Evolutionary conservation across 2,888 invertebrate genomes (phyloP).

Genomic region (Galerucella pusilla): DNA sequence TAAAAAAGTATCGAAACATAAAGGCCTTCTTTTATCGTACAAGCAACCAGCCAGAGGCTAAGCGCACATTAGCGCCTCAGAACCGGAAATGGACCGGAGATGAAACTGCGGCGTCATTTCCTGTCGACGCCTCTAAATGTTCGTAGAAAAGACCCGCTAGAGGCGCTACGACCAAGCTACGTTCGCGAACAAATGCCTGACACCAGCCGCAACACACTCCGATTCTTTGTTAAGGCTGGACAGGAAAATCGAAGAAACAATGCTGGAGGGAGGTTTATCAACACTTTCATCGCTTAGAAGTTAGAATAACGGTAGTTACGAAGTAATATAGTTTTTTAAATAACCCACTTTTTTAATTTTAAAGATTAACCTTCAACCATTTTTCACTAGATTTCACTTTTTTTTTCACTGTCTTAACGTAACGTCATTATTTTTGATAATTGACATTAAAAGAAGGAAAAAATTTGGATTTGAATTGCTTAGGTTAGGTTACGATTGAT

Average conservation of each 20-base stretch:
- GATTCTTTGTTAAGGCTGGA: constrained; percentile 43
- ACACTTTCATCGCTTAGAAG: constrained; percentile 13
- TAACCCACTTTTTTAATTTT: not conserved
- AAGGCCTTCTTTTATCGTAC: constrained; percentile 22
- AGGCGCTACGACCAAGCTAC: constrained; percentile 43
- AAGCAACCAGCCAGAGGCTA: constrained; percentile 50
- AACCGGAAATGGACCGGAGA: constrained; percentile 68
- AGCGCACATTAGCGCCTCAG: constrained; percentile 63
- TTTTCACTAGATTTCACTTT: too few relatives aligned
- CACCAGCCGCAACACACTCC: constrained; percentile 29
- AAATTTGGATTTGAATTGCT: too few relatives aligned
- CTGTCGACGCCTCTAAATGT: constrained; percentile 57
- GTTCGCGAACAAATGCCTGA: constrained; percentile 32
- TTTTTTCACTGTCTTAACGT: too few relatives aligned
- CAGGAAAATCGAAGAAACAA: constrained; percentile 45
- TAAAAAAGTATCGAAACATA: constrained; percentile 27
- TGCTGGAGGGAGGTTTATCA: constrained; percentile 27
- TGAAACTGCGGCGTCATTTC: constrained; percentile 68
- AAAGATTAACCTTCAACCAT: too few relatives aligned
- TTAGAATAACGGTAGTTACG: constrained; percentile 20
- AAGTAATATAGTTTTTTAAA: not conserved
- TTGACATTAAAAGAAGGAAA: too few relatives aligned
- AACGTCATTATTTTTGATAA: too few relatives aligned
- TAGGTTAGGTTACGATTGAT: too few relatives aligned
- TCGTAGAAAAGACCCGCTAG: constrained; percentile 40